A percentile compares a stretch with the other conserved stretches of the same genome.
phyloP scores from a whole-genome alignment of 2,888 invertebrate genomes.

The Oxyscelio sp. region DNA sequence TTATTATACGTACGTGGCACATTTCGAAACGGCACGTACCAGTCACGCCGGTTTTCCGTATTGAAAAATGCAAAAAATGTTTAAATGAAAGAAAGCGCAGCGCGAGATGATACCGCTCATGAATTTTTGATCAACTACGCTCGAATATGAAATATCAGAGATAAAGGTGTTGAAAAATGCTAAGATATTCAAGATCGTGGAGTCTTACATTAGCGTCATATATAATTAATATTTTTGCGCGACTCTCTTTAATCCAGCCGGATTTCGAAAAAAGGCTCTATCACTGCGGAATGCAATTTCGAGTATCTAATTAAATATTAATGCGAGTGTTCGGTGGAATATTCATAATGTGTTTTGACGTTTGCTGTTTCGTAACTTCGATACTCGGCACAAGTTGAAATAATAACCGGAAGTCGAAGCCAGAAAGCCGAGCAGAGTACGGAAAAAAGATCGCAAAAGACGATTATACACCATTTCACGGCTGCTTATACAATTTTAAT shows the following conservation, averaged over 20 bases:
- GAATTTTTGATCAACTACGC: conserved; percentile 48
- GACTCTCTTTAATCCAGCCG: no score
- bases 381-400: not conserved
- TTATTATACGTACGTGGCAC: no score
- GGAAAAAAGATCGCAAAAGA: conserved; percentile 2
- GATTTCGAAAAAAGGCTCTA: conserved; percentile 24
- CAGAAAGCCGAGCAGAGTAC: not conserved
- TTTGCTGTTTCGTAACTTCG: not conserved
- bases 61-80: no score
- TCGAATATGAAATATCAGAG: conserved; percentile 25
- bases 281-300: conserved; percentile 35
- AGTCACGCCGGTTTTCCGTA: no score
- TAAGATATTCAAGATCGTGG: no score
- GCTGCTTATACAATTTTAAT: not conserved
- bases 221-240: no score
- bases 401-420: conserved; percentile 17
- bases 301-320: conserved; percentile 32
- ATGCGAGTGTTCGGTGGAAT: conserved; percentile 4
- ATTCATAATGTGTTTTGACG: conserved; percentile 33
- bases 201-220: no score
- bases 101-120: conserved; percentile 47
- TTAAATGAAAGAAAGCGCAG: no score
- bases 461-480: conserved; percentile 2
- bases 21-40: no score
- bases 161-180: conserved; percentile 45